A percentile compares a stretch with the other conserved stretches of the same genome.
These are phyloP conservation scores for Eueremaeus valkanovi DNA, from an alignment of 2,888 invertebrate species.

Conservation along the genomic window DNA sequence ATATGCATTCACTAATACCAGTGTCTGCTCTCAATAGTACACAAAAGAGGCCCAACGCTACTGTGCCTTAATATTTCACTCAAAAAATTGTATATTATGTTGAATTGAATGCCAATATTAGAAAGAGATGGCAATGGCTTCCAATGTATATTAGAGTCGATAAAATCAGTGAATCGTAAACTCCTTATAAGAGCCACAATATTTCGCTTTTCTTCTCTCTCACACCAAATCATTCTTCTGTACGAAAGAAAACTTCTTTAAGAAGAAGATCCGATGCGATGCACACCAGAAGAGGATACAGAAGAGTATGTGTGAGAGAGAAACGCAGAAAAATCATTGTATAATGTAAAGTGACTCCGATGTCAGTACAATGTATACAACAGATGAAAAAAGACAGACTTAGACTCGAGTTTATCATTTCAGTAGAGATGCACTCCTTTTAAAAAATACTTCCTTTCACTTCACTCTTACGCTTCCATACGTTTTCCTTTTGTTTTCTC, in stretches of 20 bases:
- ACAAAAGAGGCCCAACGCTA: constrained; percentile 6
- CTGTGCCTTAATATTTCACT: constrained; percentile 7
- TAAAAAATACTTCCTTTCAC: neutral
- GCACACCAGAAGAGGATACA: constrained; percentile 3
- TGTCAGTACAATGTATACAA: constrained; percentile 3
- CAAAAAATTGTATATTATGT: constrained; percentile 28
- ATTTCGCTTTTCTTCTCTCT: constrained; percentile 12
- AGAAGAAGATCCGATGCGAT: constrained; percentile 8
- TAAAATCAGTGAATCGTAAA: constrained; percentile 35
- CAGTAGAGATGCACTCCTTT: neutral
- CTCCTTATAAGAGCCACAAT: constrained; percentile 20
- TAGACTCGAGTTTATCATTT: constrained; percentile 7
- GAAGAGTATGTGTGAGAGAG: too few relatives aligned
- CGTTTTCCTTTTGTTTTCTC: neutral
- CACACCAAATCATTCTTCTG: constrained; percentile 2
- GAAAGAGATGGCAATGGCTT: neutral
- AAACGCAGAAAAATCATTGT: constrained; percentile 13
- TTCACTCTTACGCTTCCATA: neutral
- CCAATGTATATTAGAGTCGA: constrained; percentile 25
- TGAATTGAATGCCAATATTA: constrained; percentile 7
- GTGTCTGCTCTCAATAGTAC: constrained; percentile 2
- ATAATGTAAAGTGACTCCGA: constrained; percentile 11
- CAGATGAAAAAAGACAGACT: neutral
- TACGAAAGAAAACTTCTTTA: neutral
- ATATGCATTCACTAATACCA: constrained; percentile 8